Evolutionary conservation across 2,888 invertebrate species (phyloP).

Genomic region (Xestobium rufovillosum): DNA sequence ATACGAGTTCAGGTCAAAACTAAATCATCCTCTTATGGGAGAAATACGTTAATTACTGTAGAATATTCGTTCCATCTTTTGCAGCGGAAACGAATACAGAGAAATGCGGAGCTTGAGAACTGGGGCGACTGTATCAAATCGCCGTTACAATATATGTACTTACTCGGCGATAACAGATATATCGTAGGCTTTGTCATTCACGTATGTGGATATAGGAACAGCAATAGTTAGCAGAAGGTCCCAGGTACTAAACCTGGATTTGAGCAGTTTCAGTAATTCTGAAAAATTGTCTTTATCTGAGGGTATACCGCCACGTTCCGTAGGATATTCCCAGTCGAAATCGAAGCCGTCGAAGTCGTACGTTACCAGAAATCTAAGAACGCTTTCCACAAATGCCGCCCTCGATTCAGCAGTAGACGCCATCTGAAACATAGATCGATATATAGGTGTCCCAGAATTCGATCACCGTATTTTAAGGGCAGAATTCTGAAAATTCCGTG

Average conservation of each 20-base stretch:
- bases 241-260: conserved; percentile 38
- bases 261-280: conserved; percentile 38
- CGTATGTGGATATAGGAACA: conserved; percentile 40
- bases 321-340: conserved; percentile 68
- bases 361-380: conserved; percentile 43
- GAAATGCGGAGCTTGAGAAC: no score
- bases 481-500: conserved; percentile 13
- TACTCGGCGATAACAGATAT: conserved; percentile 38
- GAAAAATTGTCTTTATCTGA: conserved; percentile 33
- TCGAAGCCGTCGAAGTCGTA: conserved; percentile 65
- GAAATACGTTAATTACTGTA: no score
- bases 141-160: no score
- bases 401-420: conserved; percentile 36
- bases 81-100: no score
- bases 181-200: conserved; percentile 41
- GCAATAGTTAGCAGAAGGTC: conserved; percentile 44
- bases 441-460: conserved; percentile 1
- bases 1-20: no score
- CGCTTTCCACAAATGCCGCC: conserved; percentile 41
- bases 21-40: no score
- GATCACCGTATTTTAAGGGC: not conserved
- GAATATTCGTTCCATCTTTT: no score
- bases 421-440: conserved; percentile 35
- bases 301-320: conserved; percentile 46
- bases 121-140: no score